phyloP scores from a whole-genome alignment of 2,113 vertebrate genomes.

The Theristicus caerulescens region DNA sequence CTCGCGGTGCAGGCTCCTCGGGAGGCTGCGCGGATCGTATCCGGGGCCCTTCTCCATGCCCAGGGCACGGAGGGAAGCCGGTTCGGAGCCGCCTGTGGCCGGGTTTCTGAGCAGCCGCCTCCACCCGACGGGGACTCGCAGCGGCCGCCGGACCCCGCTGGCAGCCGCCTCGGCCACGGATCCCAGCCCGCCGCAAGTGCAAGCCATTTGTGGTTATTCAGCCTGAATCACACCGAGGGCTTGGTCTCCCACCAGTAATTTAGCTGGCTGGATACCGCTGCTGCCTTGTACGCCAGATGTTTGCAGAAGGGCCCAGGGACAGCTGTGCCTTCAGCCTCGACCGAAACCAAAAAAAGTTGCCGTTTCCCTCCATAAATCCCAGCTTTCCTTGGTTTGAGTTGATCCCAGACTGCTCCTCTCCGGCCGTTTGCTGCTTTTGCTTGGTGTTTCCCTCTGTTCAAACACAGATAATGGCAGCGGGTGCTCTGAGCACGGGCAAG shows the following conservation, averaged over 20 bases:
- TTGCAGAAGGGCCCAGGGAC: slow-evolving; percentile 53
- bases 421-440: neutral
- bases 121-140: neutral
- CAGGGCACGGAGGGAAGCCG: fast-evolving
- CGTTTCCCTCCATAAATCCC: slow-evolving; percentile 59
- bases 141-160: neutral
- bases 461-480: neutral
- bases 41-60: fast-evolving
- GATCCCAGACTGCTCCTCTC: neutral
- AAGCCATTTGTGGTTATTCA: neutral
- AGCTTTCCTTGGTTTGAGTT: neutral
- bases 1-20: fast-evolving
- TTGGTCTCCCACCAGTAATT: neutral
- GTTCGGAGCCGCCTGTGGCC: neutral
- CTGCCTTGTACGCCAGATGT: neutral
- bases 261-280: slow-evolving; percentile 40
- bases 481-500: neutral
- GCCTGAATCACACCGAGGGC: neutral
- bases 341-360: neutral
- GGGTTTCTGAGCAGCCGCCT: fast-evolving
- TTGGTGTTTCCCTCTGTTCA: neutral
- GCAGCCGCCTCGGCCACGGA: neutral
- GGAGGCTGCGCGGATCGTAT: fast-evolving
- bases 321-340: slow-evolving; percentile 22
- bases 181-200: neutral